Evolutionary conservation across 2,888 invertebrate species (phyloP).

Genomic region (Brachypalpus laphriformis): DNA sequence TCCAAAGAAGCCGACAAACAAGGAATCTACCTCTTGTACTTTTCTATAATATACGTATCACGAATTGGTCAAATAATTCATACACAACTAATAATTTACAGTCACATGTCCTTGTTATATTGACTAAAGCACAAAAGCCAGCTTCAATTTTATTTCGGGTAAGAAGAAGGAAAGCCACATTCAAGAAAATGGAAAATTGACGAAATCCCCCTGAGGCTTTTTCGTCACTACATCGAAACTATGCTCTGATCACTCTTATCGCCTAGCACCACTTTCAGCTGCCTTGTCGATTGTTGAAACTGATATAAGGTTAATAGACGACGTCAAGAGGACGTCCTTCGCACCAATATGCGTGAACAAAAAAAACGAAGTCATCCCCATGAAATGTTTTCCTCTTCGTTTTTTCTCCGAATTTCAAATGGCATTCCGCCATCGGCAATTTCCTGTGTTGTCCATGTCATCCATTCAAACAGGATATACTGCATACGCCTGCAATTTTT

Average conservation of each 20-base stretch:
- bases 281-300: conserved; percentile 13
- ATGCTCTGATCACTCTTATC: background rate
- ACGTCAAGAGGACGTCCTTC: conserved; percentile 22
- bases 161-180: no score
- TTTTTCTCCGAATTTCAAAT: conserved; percentile 15
- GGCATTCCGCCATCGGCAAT: conserved; percentile 50
- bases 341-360: background rate
- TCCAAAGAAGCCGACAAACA: no score
- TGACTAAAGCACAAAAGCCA: no score
- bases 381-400: conserved; percentile 13
- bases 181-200: background rate
- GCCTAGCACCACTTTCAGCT: background rate
- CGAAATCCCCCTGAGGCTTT: background rate
- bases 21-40: no score
- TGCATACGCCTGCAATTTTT: conserved; percentile 20
- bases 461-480: conserved; percentile 30
- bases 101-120: no score
- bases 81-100: no score
- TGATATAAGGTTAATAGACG: conserved; percentile 36
- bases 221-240: background rate
- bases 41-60: no score
- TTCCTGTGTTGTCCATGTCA: conserved; percentile 52
- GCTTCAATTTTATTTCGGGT: no score
- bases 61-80: no score
- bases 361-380: background rate